Base-by-base conservation (phyloP, 2,797 vertebrate species). In the Mionectes olivaceus region DNA sequence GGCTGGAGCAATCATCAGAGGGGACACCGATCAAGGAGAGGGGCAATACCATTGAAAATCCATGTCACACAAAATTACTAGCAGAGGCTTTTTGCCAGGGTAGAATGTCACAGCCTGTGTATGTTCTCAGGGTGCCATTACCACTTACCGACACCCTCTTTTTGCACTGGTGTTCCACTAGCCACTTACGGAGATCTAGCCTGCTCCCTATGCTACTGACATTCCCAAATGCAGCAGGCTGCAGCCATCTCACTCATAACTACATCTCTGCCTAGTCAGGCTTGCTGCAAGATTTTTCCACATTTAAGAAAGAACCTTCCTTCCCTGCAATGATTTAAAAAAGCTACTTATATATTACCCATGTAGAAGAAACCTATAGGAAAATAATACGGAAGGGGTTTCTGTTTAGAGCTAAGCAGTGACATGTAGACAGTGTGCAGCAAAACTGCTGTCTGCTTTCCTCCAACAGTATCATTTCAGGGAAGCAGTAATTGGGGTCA, bases 341-440 rank as follows among this genome's bases (percentile, higher is more conserved):
- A 37, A 77, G 67, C 68, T 93, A 92, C 92, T 97, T 95, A 96
- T 96, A 88, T 94, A 96, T 94, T 94, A 97, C 95, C 89, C 67
- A 95, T 6, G 69, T 39, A 71, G 74, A 87, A 94, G 71, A 77
- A 96, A 92, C 24, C 57, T 83, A 65, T 61, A 93, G 75, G 49
- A 81, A 83, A 95, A 96, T 69, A 83, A 86, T 21, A 69, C 5
- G 91, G 84, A 71, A 63, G 30, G 91, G 64, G 63, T 46, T 90
- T 76, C 74, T 96, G 85, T 94, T 87, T 77, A 85, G 37, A 61
- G 59, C 76, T 49, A 69, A 59, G 81, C 53, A 94, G 59, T 77
- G 77, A 93, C 64, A 65, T 16, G 87, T 4, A 89, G 80, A 64
- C 64, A 57, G 25, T 11, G 46, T 18, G 53, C 65, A 75, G 76